Conservation (phyloP, 2,888 invertebrate species). For the Caenorhabditis macrosperma region DNA sequence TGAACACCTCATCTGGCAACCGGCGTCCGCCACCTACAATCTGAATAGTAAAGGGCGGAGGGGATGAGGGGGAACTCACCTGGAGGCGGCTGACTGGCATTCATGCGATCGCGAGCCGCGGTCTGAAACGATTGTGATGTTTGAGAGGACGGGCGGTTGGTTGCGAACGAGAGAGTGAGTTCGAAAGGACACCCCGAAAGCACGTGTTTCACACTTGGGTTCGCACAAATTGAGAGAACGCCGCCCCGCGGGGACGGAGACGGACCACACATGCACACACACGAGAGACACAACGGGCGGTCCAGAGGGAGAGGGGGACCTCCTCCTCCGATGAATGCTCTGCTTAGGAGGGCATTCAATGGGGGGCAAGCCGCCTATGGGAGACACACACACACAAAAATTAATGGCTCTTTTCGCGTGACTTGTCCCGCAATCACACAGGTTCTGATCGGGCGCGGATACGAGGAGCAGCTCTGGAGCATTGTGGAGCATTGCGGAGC, state of each 20-base stretch:
- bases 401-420: conserved; percentile 46
- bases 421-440: conserved; percentile 32
- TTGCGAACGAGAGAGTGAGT: no score
- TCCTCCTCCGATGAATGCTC: conserved; percentile 39
- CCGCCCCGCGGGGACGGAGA: conserved; percentile 1
- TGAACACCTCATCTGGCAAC: conserved; percentile 77
- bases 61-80: conserved; percentile 39
- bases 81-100: conserved; percentile 66
- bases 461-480: neutral
- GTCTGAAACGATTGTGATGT: conserved; percentile 52
- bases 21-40: conserved; percentile 64
- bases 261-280: conserved; percentile 31
- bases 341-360: conserved; percentile 47
- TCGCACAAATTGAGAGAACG: conserved; percentile 11
- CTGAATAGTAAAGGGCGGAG: neutral
- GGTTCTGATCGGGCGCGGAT: conserved; percentile 1
- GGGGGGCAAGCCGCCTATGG: conserved; percentile 10
- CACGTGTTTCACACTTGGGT: conserved; percentile 15
- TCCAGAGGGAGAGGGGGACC: conserved; percentile 14
- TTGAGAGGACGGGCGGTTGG: neutral
- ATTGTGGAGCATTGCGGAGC: no score
- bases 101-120: conserved; percentile 58
- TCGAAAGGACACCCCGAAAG: no score
- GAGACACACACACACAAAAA: conserved; percentile 29
- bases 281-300: conserved; percentile 47